These are phyloP conservation scores for Itoplectis maculator DNA, from an alignment of 2,888 invertebrate genomes.

Conservation along the genomic window DNA sequence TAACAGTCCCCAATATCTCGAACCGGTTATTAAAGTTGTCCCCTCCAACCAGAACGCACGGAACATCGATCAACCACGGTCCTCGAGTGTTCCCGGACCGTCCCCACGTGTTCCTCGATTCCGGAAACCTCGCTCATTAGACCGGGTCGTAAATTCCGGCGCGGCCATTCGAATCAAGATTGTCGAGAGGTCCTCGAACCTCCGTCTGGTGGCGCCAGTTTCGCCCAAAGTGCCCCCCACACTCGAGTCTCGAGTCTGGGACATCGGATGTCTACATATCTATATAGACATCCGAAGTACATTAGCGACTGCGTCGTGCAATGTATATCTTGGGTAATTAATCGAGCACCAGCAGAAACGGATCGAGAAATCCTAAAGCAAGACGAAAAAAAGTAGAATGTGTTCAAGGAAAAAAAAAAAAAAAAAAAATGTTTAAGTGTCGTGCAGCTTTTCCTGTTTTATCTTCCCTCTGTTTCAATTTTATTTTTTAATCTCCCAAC, in stretches of 20 bases:
- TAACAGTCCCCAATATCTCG: too few relatives aligned
- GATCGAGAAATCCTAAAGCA: not conserved
- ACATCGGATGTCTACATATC: not conserved
- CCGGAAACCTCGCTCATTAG: not conserved
- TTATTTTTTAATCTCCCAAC: not conserved
- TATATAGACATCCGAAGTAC: not conserved
- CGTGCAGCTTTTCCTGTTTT: not conserved
- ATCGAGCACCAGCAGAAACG: not conserved
- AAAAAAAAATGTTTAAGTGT: not conserved
- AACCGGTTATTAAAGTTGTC: too few relatives aligned
- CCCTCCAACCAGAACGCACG: not conserved
- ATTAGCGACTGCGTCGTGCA: not conserved
- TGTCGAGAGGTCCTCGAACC: not conserved
- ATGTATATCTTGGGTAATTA: slow-evolving; percentile 6
- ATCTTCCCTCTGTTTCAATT: not conserved
- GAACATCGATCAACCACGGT: not conserved
- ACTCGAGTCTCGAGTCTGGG: not conserved
- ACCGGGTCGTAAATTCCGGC: not conserved
- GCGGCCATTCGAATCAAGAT: not conserved
- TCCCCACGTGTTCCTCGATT: not conserved
- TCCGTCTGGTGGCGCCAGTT: not conserved
- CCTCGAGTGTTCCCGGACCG: too few relatives aligned
- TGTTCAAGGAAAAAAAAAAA: not conserved
- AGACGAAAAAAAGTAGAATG: not conserved
- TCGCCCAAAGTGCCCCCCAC: not conserved